Conservation (phyloP, 2,797 vertebrate species). For the Hemibagrus guttatus region DNA sequence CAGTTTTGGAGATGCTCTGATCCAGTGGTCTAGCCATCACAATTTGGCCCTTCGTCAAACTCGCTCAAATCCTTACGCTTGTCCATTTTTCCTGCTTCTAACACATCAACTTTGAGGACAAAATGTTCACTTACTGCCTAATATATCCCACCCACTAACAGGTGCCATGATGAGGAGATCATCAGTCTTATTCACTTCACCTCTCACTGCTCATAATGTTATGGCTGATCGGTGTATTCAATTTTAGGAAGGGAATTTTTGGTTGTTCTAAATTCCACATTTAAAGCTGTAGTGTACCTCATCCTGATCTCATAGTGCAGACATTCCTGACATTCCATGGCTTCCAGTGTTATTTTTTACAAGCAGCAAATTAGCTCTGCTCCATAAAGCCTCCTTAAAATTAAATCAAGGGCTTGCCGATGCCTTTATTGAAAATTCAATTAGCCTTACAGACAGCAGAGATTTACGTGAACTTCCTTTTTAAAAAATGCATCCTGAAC, state of each 20-base stretch:
- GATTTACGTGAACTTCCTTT: background rate
- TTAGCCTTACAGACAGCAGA: background rate
- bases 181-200: too few species aligned
- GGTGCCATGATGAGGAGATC: too few species aligned
- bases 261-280: background rate
- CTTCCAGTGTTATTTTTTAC: background rate
- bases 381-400: background rate
- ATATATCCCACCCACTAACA: too few species aligned
- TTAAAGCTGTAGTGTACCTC: background rate
- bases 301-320: background rate
- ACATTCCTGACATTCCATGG: background rate
- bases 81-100: too few species aligned
- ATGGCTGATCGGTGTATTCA: background rate
- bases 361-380: background rate
- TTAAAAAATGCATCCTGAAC: background rate
- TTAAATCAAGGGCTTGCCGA: background rate
- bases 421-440: conserved; percentile 1
- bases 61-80: too few species aligned
- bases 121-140: too few species aligned
- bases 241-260: background rate
- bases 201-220: too few species aligned
- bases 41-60: too few species aligned
- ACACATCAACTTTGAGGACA: too few species aligned
- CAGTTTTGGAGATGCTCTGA: too few species aligned
- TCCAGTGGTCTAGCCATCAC: too few species aligned